Evolutionary conservation across 2,113 vertebrate species (phyloP), one percentile per base, ranked within the genome.

Genomic region (Gorilla gorilla): DNA sequence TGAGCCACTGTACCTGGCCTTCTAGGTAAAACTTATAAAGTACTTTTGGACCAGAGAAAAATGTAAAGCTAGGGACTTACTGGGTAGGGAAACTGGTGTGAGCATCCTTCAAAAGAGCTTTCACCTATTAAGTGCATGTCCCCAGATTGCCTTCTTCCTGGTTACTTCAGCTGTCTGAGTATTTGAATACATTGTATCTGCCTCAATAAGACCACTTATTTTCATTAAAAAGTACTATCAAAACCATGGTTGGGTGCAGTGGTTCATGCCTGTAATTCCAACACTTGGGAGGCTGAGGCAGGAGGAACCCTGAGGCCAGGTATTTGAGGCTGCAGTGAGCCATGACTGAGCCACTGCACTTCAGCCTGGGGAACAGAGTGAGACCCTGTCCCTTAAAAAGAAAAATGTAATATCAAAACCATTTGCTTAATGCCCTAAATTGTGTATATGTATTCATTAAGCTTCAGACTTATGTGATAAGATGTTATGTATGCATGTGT

Each of bases 151-250:
- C 88, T 16, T 95, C n/a, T 66, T 95, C 20, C 66, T 91, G 38
- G 8, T 82, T 94, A 79, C 16, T 25, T 92, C 55, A n/a, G 6
- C 43, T 32, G 18, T 89, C 78, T 79, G 35, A 96, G 40, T 52
- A 50, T 81, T 93, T 76, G 57, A 66, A 57, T 94, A 82, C 61
- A 52, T 84, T 48, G 1, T 40, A 13, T 66, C 79, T 97, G n/a
- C 40, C 45, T 95, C n/a, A 87, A 8, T 70, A 83, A 86, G 30
- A 35, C 52, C 88, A 70, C 43, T 76, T 89, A n/a, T 96, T 91
- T 78, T 96, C 89, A 94, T 59, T 88, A 50, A 92, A 89, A 64
- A 84, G 17, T 84, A 43, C 83, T 81, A 12, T 92, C 12, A 80
- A 66, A 96, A 70, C 32, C 22, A 59, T 32, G 27, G 61, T 30